phyloP scores from a whole-genome alignment of 2,797 vertebrate genomes.

The Sphenopsis melanotis region DNA sequence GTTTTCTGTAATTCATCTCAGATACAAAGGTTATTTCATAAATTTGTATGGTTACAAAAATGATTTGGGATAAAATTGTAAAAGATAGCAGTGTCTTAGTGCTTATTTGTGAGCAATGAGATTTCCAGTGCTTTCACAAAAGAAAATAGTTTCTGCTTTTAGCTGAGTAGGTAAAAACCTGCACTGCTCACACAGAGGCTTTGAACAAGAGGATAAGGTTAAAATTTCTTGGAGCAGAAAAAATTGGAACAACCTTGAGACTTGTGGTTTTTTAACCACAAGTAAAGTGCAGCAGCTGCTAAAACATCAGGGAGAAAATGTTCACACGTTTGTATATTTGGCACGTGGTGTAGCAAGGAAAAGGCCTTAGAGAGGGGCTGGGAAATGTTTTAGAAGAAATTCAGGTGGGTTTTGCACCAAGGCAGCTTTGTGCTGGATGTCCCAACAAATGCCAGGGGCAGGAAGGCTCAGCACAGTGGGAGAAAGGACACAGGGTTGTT shows the following conservation, averaged over 20 bases:
- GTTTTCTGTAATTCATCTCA: neutral
- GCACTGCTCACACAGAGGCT: neutral
- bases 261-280: neutral
- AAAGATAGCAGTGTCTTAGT: neutral
- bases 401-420: neutral
- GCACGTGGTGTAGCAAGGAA: neutral
- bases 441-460: neutral
- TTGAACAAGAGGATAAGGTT: neutral
- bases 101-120: neutral
- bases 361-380: neutral
- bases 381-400: neutral
- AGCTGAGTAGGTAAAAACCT: slow-evolving; percentile 9
- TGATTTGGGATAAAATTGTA: neutral
- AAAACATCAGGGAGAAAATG: neutral
- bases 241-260: neutral
- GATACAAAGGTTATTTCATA: neutral
- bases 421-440: neutral
- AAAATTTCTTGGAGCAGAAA: neutral
- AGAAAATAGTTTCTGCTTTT: neutral
- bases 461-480: neutral
- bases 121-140: neutral
- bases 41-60: neutral
- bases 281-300: neutral
- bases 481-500: neutral
- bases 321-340: neutral